Percentiles rank a stretch among this genome's conserved stretches.
phyloP scores from a whole-genome alignment of 64 coral and sea anemone species.

The Hydrozoanthus tunicans region DNA sequence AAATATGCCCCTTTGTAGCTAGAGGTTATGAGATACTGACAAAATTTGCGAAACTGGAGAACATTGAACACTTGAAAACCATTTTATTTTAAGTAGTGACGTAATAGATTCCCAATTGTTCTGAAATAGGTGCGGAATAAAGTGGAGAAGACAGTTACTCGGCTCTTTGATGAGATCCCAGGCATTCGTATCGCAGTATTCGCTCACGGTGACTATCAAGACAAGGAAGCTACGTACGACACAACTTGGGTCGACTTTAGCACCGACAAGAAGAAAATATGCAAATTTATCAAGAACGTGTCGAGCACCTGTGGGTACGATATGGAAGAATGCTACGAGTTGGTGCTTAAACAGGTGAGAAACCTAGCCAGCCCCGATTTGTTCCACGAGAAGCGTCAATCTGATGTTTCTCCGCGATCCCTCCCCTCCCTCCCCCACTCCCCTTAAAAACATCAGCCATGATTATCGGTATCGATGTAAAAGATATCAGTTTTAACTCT shows the following conservation, averaged over 20 bases:
- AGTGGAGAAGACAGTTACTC: slow-evolving; percentile 83
- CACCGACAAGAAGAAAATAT: slow-evolving; percentile 87
- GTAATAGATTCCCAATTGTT: not conserved
- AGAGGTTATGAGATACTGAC: not conserved
- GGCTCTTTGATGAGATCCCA: slow-evolving; percentile 78
- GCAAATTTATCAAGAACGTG: slow-evolving; percentile 92
- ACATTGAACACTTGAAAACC: not conserved
- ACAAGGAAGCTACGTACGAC: slow-evolving; percentile 81
- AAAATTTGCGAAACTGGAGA: not conserved
- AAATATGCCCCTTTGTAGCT: too few species aligned
- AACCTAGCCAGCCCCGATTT: too few species aligned
- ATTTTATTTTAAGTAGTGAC: not conserved
- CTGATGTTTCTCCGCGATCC: too few species aligned
- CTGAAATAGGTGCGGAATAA: slow-evolving; percentile 76
- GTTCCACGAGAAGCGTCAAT: too few species aligned
- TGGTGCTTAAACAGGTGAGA: slow-evolving; percentile 93
- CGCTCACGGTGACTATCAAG: slow-evolving; percentile 96
- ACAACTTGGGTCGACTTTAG: slow-evolving; percentile 96
- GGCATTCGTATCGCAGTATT: slow-evolving; percentile 92
- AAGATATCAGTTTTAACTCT: too few species aligned
- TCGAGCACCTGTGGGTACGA: slow-evolving; percentile 89
- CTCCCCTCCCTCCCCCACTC: too few species aligned
- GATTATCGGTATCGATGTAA: too few species aligned
- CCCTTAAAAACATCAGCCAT: too few species aligned
- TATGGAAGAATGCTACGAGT: slow-evolving; percentile 97